Conservation (phyloP, 2,113 vertebrate genomes). For the Nasalis larvatus region DNA sequence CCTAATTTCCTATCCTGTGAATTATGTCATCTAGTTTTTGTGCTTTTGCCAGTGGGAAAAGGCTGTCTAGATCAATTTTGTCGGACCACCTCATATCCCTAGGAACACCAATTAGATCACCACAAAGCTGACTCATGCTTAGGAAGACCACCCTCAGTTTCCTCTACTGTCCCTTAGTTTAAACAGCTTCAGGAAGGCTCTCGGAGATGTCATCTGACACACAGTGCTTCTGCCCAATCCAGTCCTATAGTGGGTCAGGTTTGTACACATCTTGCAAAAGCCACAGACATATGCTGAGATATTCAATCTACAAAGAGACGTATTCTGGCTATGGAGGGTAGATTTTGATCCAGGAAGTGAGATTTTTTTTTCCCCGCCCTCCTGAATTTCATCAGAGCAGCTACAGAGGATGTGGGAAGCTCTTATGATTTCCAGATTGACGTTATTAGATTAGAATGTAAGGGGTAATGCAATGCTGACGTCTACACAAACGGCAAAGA, state of each 20-base stretch:
- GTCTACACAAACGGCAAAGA: not conserved
- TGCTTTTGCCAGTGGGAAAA: constrained; percentile 72
- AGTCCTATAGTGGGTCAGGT: not conserved
- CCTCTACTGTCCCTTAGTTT: constrained; percentile 54
- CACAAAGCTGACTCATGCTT: constrained; percentile 54
- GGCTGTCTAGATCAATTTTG: constrained; percentile 72
- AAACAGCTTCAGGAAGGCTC: constrained; percentile 64
- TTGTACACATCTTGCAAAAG: constrained; percentile 55
- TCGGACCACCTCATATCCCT: constrained; percentile 44
- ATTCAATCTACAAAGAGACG: constrained; percentile 53
- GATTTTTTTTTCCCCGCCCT: constrained; percentile 41
- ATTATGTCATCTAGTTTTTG: constrained; percentile 78
- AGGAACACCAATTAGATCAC: constrained; percentile 70
- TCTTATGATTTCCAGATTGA: not conserved
- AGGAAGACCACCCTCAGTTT: constrained; percentile 73
- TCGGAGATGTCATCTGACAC: constrained; percentile 63
- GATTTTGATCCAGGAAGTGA: constrained; percentile 44
- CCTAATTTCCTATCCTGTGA: constrained; percentile 75
- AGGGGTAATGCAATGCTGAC: not conserved
- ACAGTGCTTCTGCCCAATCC: constrained; percentile 48
- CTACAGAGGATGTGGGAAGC: not conserved
- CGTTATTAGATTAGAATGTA: not conserved
- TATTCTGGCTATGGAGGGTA: constrained; percentile 48
- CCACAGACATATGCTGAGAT: not conserved
- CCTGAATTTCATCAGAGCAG: constrained; percentile 59